Conservation (phyloP, 2,113 vertebrate species). For the Anthoscopus minutus region DNA sequence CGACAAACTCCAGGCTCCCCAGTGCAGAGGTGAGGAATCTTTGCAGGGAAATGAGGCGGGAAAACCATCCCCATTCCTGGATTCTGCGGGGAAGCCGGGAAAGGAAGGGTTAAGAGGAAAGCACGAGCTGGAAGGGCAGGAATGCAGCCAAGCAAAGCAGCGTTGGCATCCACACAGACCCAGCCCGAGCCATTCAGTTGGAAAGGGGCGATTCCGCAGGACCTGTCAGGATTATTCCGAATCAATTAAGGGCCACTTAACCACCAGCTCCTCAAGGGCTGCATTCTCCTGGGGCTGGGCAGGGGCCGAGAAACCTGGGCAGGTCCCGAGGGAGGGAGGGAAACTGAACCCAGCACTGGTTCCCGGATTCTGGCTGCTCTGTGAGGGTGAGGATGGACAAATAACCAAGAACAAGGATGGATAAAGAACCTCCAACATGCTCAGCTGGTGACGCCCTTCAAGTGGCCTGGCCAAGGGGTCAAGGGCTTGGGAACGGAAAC, state of each 20-base stretch:
- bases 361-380: neutral
- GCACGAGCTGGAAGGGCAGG: neutral
- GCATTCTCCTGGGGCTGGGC: neutral
- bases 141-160: conserved; percentile 13
- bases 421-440: accelerated
- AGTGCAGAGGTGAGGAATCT: neutral
- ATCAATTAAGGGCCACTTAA: conserved; percentile 28
- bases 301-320: neutral
- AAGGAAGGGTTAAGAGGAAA: conserved; percentile 3
- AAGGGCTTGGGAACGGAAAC: neutral
- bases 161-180: neutral
- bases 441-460: neutral
- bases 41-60: neutral
- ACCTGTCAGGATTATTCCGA: conserved; percentile 31
- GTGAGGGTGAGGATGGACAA: neutral
- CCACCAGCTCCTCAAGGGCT: conserved; percentile 8
- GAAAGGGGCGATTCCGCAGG: neutral
- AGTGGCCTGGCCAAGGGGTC: neutral
- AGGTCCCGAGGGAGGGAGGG: neutral
- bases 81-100: accelerated
- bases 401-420: neutral
- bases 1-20: neutral
- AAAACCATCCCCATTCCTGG: accelerated
- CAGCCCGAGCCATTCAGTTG: neutral
- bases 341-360: neutral